Base-by-base conservation (phyloP, 2,888 invertebrate genomes). In the Lumbricus terrestris region DNA sequence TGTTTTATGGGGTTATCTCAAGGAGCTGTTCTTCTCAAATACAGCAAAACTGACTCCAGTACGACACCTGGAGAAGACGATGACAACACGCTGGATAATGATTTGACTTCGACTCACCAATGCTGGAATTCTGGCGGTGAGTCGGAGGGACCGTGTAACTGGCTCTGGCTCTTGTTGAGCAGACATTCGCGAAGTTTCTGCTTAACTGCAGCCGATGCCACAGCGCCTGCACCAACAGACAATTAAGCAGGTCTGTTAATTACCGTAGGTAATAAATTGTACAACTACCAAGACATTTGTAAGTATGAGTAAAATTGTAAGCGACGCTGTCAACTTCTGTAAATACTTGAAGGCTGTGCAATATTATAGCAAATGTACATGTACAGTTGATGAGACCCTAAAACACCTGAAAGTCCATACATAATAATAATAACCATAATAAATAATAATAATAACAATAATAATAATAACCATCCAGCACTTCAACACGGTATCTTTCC, bases 141-240 rank as follows among this genome's bases (percentile, higher is more conserved):
- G 90, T 94, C 91, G 23, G 91, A 97, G 95, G 95, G 94, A 91
- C 94, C 90, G 33, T 90, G 37, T 13, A 85, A 88, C 93, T 94
- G 94, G 35, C 94, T 91, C 54, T 94, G 94, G 91, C 94, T 94
- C 94, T 97, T 97, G 95, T 97, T 97, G 95, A 97, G 96, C 42
- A 95, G 95, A 93, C 95, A 95, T 92, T 95, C 98, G 96, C 98
- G 98, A 93, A 98, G 96, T 94, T 98, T 97, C 96, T 98, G 98
- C 95, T 98, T 99, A 94, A 99, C 99, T 95, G 98, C 98, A 37
- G 97, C 97, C 92, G 98, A 98, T 92, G 99, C 98, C 94, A 98
- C 97, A 90, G 98, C 98, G 95, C 95, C 95, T 95, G 92, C 0
- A 93, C 8, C 69, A 29, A 69, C 69, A 69, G n/a, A n/a, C 69